Base-by-base conservation (phyloP, 2,888 invertebrate species). In the Sipha maydis region DNA sequence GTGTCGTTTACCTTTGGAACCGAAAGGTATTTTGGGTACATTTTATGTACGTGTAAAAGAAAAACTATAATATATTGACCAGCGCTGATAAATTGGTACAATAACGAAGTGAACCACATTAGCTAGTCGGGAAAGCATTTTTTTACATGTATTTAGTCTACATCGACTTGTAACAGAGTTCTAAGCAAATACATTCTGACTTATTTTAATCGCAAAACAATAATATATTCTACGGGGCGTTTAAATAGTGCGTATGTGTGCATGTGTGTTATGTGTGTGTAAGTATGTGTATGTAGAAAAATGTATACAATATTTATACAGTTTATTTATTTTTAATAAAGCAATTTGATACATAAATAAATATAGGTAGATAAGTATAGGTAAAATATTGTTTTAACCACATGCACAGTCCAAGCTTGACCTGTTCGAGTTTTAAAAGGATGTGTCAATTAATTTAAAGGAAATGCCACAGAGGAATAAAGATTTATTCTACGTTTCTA, bases 361-460 rank as follows among this genome's bases (percentile, higher is more conserved):
- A 73, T 34, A 34, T 38, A 75, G 75, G 25, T 38, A 34, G 11
- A 41, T 41, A 41, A 41, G 34, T 38, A 38, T 75, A 73, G 14
- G 54, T 54, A 83, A 61, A 73, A 31, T 73, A 71, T 76, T 41
- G 56, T 28, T 61, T 61, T 31, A 34, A 54, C 67, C 31, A 79
- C 86, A 86, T 86, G 79, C 86, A 80, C 17, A 73, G 73, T 80
- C 28, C 28, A 84, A 86, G 86, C 71, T 56, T 69, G 73, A 56
- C n/a, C 56, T 28, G 56, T 71, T 79, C 31, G 7, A 54, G 41
- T 14, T 76, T 67, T 67, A 31, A 48, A 48, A 75, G 48, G 48
- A 77, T n/a, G 48, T 31, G 48, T 69, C 8, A 25, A 67, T 77
- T 17, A 76, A 67, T 67, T 77, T 4, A 77, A 85, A 48, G 77